Conservation (phyloP, 2,113 vertebrate species). For the Acanthisitta chloris region DNA sequence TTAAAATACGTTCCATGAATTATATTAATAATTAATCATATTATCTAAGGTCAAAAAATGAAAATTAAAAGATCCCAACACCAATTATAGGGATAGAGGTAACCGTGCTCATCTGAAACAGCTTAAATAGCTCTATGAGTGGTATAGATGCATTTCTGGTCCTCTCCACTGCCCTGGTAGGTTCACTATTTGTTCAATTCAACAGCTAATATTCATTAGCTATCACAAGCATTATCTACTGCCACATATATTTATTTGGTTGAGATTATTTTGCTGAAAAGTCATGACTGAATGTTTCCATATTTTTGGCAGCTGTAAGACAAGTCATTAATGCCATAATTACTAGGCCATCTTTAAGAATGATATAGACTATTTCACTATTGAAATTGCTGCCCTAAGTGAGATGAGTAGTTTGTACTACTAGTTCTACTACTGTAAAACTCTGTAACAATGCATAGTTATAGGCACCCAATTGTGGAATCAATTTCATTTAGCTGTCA, state of each 20-base stretch:
- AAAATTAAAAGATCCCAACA: not conserved
- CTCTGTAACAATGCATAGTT: not conserved
- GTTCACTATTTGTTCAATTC: not conserved
- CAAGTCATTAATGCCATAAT: not conserved
- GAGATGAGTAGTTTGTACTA: not conserved
- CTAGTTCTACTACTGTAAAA: too few species aligned
- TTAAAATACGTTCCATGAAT: not conserved
- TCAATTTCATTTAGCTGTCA: not conserved
- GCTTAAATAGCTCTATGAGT: not conserved
- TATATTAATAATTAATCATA: too few species aligned
- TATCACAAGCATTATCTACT: not conserved
- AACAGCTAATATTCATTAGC: not conserved
- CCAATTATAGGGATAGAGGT: not conserved
- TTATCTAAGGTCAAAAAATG: fast-evolving
- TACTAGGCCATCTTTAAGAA: not conserved
- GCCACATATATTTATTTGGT: not conserved
- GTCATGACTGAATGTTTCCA: not conserved
- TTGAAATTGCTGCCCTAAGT: not conserved
- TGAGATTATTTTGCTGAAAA: not conserved
- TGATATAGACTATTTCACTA: not conserved
- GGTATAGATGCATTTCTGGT: not conserved
- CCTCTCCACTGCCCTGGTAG: not conserved
- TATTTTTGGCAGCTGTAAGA: not conserved
- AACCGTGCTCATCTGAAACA: not conserved
- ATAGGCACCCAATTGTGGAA: not conserved